These are phyloP conservation scores for Drosophila orena DNA, from an alignment of 1,140 invertebrate species.

Conservation along the genomic window DNA sequence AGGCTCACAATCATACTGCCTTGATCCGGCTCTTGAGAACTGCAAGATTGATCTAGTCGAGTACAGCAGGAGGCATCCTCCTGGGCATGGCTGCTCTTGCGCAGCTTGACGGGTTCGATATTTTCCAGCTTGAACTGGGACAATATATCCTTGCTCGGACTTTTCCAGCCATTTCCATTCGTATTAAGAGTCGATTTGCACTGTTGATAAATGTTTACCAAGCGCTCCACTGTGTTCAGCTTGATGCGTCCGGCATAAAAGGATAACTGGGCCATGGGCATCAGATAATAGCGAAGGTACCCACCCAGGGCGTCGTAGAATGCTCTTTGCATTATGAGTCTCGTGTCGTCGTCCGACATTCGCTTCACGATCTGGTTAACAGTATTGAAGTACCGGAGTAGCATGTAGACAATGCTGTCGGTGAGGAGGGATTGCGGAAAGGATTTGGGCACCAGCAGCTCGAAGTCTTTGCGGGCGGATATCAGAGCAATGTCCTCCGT, in stretches of 20 bases:
- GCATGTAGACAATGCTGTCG: constrained; percentile 50
- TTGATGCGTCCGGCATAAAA: constrained; percentile 76
- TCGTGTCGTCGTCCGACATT: constrained; percentile 43
- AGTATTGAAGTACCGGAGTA: constrained; percentile 75
- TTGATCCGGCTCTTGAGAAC: constrained; percentile 18
- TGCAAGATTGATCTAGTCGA: constrained; percentile 45
- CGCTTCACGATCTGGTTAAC: constrained; percentile 64
- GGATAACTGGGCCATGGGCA: constrained; percentile 75
- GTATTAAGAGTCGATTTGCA: constrained; percentile 72
- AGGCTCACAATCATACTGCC: constrained; percentile 71
- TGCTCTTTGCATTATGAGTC: constrained; percentile 53
- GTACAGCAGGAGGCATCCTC: constrained; percentile 58
- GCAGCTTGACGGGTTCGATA: constrained; percentile 45
- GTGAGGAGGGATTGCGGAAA: constrained; percentile 43
- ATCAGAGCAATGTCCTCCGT: constrained; percentile 72
- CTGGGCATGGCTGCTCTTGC: constrained; percentile 9
- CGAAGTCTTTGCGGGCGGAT: constrained; percentile 70
- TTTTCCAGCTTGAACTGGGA: constrained; percentile 18
- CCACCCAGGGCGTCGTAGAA: constrained; percentile 79
- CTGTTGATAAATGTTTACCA: constrained; percentile 59
- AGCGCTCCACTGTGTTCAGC: constrained; percentile 51
- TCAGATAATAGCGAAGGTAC: constrained; percentile 68
- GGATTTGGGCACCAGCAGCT: constrained; percentile 60
- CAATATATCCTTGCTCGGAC: constrained; percentile 49
- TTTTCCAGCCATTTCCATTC: constrained; percentile 77